Percentiles rank a stretch among this genome's conserved stretches.
These are phyloP conservation scores for Cochlearius cochlearius DNA, from an alignment of 2,113 vertebrate species.

Conservation along the genomic window DNA sequence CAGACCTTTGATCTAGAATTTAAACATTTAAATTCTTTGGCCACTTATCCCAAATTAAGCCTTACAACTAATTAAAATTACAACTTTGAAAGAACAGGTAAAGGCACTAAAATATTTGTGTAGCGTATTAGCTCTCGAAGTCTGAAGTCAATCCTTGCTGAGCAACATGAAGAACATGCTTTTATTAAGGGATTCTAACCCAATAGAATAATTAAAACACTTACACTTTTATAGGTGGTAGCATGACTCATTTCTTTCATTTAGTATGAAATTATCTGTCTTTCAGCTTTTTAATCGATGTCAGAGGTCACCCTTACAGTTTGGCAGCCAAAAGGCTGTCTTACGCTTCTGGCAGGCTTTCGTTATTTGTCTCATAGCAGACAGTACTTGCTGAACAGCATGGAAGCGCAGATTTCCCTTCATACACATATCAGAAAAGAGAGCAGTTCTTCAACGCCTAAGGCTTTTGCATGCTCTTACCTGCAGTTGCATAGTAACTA, in stretches of 20 bases:
- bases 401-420: background rate
- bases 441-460: background rate
- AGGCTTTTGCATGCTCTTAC: background rate
- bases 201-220: slow-evolving; percentile 1
- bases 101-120: background rate
- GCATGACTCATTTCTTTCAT: background rate
- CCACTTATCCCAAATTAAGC: background rate
- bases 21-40: background rate
- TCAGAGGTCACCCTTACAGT: background rate
- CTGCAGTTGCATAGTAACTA: background rate
- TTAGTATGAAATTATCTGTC: background rate
- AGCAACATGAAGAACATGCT: background rate
- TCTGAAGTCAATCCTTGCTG: background rate
- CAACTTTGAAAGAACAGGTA: background rate
- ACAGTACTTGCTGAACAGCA: background rate
- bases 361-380: background rate
- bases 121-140: background rate
- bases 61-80: background rate
- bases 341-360: background rate
- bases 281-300: background rate
- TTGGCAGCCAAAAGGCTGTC: background rate
- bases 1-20: background rate
- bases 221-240: background rate
- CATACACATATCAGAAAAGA: background rate
- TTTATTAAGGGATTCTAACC: background rate